These are phyloP conservation scores for Corynorhinus townsendii DNA, from an alignment of 2,113 vertebrate species.

Conservation along the genomic window DNA sequence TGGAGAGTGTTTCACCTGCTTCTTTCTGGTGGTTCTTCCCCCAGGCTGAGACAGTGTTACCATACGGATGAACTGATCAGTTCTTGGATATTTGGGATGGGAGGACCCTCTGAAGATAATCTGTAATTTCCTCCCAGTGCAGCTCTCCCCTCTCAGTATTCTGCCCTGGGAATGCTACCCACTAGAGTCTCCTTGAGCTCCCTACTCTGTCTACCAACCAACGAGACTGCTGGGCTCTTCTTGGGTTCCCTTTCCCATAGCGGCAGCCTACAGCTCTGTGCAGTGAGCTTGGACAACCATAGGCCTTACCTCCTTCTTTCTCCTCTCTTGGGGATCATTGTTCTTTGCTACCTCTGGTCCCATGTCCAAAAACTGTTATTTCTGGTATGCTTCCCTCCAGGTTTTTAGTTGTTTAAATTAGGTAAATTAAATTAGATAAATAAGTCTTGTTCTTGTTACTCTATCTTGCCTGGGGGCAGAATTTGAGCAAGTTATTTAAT, in stretches of 20 bases:
- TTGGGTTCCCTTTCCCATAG: neutral
- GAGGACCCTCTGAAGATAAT: neutral
- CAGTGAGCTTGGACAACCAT: neutral
- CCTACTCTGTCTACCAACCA: neutral
- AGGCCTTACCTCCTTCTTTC: no score
- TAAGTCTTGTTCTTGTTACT: constrained; percentile 20
- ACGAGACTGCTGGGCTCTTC: neutral
- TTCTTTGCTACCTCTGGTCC: neutral
- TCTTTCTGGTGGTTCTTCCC: neutral
- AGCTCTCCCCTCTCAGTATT: neutral
- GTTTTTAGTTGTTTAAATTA: constrained; percentile 33
- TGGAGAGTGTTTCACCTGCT: neutral
- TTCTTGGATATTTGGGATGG: neutral
- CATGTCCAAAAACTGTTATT: neutral
- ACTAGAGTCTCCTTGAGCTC: neutral
- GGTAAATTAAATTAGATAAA: neutral
- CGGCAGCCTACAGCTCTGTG: neutral
- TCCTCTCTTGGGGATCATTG: neutral
- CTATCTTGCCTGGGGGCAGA: neutral
- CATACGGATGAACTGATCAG: no score
- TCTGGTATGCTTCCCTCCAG: neutral
- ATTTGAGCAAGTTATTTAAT: constrained; percentile 46
- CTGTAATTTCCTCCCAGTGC: neutral
- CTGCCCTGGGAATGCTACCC: neutral
- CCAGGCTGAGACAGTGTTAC: neutral